Base-by-base conservation (phyloP, 2,888 invertebrate species). In the Lasioglossum figueresi region DNA sequence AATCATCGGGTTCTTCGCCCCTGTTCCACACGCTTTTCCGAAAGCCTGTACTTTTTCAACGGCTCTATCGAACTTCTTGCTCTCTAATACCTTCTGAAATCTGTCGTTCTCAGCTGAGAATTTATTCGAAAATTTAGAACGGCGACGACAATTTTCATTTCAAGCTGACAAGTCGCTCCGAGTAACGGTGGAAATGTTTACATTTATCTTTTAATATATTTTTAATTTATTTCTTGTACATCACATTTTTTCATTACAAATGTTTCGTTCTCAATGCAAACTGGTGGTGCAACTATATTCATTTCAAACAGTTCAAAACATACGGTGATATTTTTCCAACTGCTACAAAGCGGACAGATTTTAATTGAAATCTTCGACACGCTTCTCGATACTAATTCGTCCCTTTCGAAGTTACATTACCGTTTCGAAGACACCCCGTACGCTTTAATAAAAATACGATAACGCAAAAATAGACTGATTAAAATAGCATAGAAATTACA, bases 1-100 rank as follows among this genome's bases (percentile, higher is more conserved):
- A 86, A 86, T 83, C 77, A 66, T 75, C 78, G 72, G 37, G 52
- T 72, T 73, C 77, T 76, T 74, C 34, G 52, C 78, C 75, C 59
- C 45, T 43, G 34, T 59, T 34, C 43, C 40, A 48, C 31, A 31
- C 56, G 14, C 77, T 73, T 66, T 77, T 63, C 79, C 76, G 31
- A n/a, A 43, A 43, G 66, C 59, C 5, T 14, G 59, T 59, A 16
- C 27, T 31, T 59, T 59, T 59, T 59, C 4, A 27, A 5, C 27
- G 4, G 14, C 23, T 59, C 59, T 59, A 14, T 27, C 56, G n/a
- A 14, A 5, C 59, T 14, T 5, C 23, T 10, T 31, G 27, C 31
- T 16, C 27, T 63, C 59, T 31, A 31, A 63, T 27, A 31, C 27
- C 31, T 16, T 16, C 16, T 31, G 16, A 27, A 5, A 2, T 16